Evolutionary conservation across 1,140 invertebrate species (phyloP), one percentile per base, ranked within the genome.

Genomic region (Brachionus angularis): DNA sequence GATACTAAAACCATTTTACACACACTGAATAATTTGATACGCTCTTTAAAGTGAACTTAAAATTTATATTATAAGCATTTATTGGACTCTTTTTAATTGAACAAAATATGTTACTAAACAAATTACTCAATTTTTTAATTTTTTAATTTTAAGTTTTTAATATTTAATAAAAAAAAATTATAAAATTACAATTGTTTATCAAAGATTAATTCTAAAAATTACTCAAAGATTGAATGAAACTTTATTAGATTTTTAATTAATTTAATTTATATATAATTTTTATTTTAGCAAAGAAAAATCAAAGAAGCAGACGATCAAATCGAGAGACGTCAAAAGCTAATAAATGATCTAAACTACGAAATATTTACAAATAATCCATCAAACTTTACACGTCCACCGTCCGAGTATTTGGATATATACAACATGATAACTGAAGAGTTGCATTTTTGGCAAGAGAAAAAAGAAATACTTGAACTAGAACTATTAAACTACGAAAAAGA

Each of bases 371-470:
- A 42, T 42, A 29, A 47, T 27, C 62, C 46, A n/a, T 58, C 53
- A 36, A 67, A 67, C 21, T 47, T 34, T 36, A 27, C 7, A n/a
- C 62, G 62, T 29, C 62, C 62, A 50, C 62, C 62, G 23, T 47
- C 62, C 7, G 62, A 67, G 25, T 67, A 67, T 21, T 36, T 67
- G 25, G 62, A 67, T n/a, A 42, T 67, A 14, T 67, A 67, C 42
- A 67, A 67, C 25, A 33, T 34, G 25, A 16, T 67, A 21, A 67
- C 62, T 3, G 29, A 67, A 12, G 7, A 47, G 5, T 33, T 67
- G 12, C 62, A 67, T 33, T 47, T 25, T 67, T 34, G 46, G 5
- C 62, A 67, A 67, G 47, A 47, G 23, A 67, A 34, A 67, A 67
- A 67, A 21, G 18, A 67, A 50, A 58, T 5, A 10, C 33, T 58